Base-by-base conservation (phyloP, 2,888 invertebrate genomes). In the Dioctria rufipes region DNA sequence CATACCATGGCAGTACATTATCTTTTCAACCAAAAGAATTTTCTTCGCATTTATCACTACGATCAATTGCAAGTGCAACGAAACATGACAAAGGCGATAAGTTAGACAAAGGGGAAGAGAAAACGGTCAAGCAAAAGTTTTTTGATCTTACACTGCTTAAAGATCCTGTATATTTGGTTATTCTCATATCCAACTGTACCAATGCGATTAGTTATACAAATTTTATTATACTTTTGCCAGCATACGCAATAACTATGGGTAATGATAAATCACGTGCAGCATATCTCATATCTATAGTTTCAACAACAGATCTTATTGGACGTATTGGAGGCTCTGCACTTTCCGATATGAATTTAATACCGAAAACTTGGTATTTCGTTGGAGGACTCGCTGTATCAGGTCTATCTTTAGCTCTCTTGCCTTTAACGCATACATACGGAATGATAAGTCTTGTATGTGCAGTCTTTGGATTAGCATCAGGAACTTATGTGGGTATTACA, bases 201-300 rank as follows among this genome's bases (percentile, higher is more conserved):
- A 95, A 94, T 83, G 96, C 96, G 0, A 95, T 96, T 73, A 95
- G 95, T 81, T 96, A 95, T 85, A 96, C 96, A 0, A 96, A 96
- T 86, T 95, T 96, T 84, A 93, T 95, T 2, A 95, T 96, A 73
- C 86, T 96, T 25, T 91, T 96, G 37, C 96, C 96, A 4, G 92
- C 93, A 0, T 96, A 95, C 86, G 96, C 95, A 0, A 88, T 92
- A 5, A 91, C 92, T 42, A 89, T 95, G 73, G 92, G 92, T 0
- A 95, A 94, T 85, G 92, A 94, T 86, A 94, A 94, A 85, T 91
- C 92, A 0, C 89, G 92, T 79, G 93, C 94, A 0, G 94, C 95
- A 5, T 92, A 94, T 84, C 87, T 96, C 40, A 87, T 96, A 6
- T 96, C 96, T 0, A 93, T 95, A 81, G 95, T 96, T 8, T 95